A percentile compares a stretch with the other conserved stretches of the same genome.
Conservation (phyloP, 2,797 vertebrate species). For the Acomys russatus region DNA sequence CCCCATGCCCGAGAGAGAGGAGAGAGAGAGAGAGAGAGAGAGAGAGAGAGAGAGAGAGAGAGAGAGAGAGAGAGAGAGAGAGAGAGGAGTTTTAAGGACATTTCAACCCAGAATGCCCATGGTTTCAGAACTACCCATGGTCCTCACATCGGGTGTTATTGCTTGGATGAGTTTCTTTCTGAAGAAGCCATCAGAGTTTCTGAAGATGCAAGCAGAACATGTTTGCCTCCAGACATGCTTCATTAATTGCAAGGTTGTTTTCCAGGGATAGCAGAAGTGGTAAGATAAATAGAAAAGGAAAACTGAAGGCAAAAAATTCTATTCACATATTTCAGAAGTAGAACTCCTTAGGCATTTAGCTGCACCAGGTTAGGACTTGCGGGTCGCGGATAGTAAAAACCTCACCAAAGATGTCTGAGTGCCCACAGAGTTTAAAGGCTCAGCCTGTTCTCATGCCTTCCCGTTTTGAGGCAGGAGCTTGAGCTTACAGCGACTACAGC, state of each 20-base stretch:
- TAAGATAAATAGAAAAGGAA: slow-evolving; percentile 15
- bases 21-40: too few relatives aligned
- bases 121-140: not conserved
- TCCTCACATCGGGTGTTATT: not conserved
- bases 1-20: too few relatives aligned
- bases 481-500: not conserved
- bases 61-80: too few relatives aligned
- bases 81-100: not conserved
- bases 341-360: not conserved
- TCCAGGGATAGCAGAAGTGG: not conserved
- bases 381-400: slow-evolving; percentile 18
- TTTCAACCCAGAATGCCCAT: not conserved
- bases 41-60: too few relatives aligned
- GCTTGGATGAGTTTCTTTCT: not conserved
- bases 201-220: not conserved
- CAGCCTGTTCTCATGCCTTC: slow-evolving; percentile 10
- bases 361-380: not conserved
- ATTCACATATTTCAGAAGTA: not conserved
- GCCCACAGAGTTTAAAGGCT: slow-evolving; percentile 15
- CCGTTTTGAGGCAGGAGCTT: slow-evolving; percentile 20
- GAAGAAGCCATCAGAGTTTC: not conserved
- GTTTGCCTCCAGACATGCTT: not conserved
- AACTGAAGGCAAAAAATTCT: slow-evolving; percentile 2
- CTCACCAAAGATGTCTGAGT: slow-evolving; percentile 9
- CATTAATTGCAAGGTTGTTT: not conserved